Evolutionary conservation across 2,888 invertebrate species (phyloP), one percentile per base, ranked within the genome.

Genomic region (Drosophila seclusa): DNA sequence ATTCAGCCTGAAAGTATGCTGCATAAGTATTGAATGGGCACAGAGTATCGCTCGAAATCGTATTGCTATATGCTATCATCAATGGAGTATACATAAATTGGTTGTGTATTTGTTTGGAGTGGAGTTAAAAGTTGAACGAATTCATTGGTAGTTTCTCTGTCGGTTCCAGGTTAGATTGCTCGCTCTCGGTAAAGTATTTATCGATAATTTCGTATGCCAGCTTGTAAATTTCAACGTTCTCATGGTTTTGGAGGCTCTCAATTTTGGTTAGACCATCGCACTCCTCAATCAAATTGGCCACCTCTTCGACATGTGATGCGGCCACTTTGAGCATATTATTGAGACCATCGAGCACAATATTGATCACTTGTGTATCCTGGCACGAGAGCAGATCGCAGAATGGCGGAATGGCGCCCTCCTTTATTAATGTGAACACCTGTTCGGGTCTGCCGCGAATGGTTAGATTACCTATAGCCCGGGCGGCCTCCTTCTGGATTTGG

Each of bases 381-480:
- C 99, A 99, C 82, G 95, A 95, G 57, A 99, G 95, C 83, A 99
- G 95, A 91, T 97, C 96, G 94, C 99, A 99, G 95, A 99, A 98
- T 7, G 99, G 99, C 36, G 97, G 96, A 84, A 99, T 97, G 36
- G 99, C 99, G 24, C 98, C 98, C 89, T 97, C 96, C 86, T 96
- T 95, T 83, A 99, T 97, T 89, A 99, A 95, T 80, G 96, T 95
- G 24, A 96, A 96, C 21, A 98, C 97, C 94, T 99, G 99, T 72
- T 98, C 97, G 91, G 96, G 96, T 87, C 97, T 97, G 42, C 99
- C 99, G 87, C 98, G 98, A 92, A 99, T 99, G 87, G 99, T 99
- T 83, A 99, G 95, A 94, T 99, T 99, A 92, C 98, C 98, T 73
- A 99, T 98, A 11, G 99, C 99, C 99, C 99, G 99, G 0, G 99